Percentiles rank a stretch among this genome's conserved stretches.
Evolutionary conservation across 2,113 vertebrate genomes (phyloP).

Genomic region (Catharus bicknelli): DNA sequence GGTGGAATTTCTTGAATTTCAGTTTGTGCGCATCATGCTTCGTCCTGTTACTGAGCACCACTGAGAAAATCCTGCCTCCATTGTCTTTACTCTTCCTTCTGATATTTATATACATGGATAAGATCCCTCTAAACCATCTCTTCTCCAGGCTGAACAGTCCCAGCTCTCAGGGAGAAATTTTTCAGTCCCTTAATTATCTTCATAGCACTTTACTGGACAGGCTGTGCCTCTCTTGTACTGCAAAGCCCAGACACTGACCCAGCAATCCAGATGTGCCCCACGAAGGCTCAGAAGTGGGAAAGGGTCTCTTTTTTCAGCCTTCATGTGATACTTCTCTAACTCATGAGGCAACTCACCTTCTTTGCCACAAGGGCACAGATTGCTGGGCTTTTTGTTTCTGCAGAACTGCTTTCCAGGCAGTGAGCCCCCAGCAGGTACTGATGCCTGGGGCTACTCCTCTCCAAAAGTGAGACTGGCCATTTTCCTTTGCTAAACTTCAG

Average conservation of each 20-base stretch:
- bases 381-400: rapidly evolving
- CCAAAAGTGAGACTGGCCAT: background rate
- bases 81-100: background rate
- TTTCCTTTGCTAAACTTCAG: background rate
- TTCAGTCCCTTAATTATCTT: background rate
- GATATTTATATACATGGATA: background rate
- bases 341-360: background rate
- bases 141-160: background rate
- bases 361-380: background rate
- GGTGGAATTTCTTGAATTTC: background rate
- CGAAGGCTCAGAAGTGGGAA: background rate
- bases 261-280: background rate
- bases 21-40: rapidly evolving
- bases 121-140: background rate
- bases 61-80: background rate
- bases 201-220: background rate
- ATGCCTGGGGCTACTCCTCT: background rate
- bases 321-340: rapidly evolving
- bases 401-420: background rate
- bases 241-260: background rate
- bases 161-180: background rate
- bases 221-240: background rate
- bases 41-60: background rate
- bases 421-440: background rate
- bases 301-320: background rate